These are phyloP conservation scores for Zoanthus gigantus DNA, from an alignment of 92 coral and sea anemone species.

Conservation along the genomic window DNA sequence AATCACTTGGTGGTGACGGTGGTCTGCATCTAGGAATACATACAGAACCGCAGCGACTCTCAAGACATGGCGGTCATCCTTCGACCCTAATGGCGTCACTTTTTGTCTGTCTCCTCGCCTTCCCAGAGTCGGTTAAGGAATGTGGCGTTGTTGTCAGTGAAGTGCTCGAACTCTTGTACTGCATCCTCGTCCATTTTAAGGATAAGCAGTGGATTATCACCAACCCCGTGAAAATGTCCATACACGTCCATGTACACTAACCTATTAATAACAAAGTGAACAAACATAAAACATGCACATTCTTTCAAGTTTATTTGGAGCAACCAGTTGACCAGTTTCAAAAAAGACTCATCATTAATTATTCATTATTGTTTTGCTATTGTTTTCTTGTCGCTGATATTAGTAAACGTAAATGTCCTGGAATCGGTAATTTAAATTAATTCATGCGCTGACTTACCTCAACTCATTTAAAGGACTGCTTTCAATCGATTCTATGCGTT, in stretches of 20 bases:
- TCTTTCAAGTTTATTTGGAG: not conserved
- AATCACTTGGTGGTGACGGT: not conserved
- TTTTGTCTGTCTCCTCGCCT: not conserved
- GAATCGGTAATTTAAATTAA: no score
- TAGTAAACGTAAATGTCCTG: no score
- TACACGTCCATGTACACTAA: not conserved
- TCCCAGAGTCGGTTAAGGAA: not conserved
- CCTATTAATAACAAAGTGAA: not conserved
- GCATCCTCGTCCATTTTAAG: not conserved
- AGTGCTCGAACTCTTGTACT: not conserved
- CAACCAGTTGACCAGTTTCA: not conserved
- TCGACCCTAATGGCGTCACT: constrained; percentile 12
- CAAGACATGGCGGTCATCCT: constrained; percentile 7
- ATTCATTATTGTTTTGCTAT: no score
- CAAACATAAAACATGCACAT: not conserved
- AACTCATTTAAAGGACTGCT: no score
- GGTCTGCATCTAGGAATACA: not conserved
- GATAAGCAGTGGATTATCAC: not conserved
- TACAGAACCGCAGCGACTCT: not conserved
- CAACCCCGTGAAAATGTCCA: not conserved
- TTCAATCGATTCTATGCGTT: no score
- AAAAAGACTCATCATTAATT: no score
- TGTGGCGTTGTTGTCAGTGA: not conserved
- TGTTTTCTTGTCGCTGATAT: no score
- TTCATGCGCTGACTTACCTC: no score